Conservation (phyloP, 2,113 vertebrate genomes). For the Rhineura floridana region DNA sequence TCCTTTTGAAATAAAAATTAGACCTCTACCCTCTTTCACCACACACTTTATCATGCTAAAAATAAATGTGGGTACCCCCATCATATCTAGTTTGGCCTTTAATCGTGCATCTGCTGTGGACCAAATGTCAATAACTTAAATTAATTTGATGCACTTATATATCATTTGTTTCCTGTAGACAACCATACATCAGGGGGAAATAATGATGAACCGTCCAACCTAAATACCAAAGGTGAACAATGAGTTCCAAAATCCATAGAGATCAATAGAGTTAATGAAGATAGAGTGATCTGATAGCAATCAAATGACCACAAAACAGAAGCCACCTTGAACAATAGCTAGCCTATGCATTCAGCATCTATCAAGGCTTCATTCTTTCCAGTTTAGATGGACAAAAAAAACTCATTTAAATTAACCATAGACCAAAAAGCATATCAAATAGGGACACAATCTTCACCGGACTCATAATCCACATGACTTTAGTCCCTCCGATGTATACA, state of each 20-base stretch:
- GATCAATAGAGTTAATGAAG: not conserved
- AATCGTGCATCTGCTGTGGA: not conserved
- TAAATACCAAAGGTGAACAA: not conserved
- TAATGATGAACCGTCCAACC: not conserved
- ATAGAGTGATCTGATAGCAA: not conserved
- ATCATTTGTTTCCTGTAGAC: not conserved
- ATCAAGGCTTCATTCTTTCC: not conserved
- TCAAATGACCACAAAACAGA: not conserved
- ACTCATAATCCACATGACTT: not conserved
- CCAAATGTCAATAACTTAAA: not conserved
- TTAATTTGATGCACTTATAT: not conserved
- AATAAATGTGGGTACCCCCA: not conserved
- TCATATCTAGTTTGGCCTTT: not conserved
- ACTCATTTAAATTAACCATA: not conserved
- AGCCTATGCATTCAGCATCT: too few relatives aligned
- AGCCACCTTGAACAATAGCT: not conserved
- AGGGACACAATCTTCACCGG: not conserved
- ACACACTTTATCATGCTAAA: not conserved
- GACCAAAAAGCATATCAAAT: not conserved
- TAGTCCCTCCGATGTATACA: not conserved
- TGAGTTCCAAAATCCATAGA: not conserved
- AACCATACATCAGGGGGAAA: not conserved
- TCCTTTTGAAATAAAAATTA: not conserved
- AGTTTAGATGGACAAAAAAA: not conserved
- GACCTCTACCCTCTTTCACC: not conserved